Base-by-base conservation (phyloP, 2,888 invertebrate genomes). In the Hipparchia sbordonii region DNA sequence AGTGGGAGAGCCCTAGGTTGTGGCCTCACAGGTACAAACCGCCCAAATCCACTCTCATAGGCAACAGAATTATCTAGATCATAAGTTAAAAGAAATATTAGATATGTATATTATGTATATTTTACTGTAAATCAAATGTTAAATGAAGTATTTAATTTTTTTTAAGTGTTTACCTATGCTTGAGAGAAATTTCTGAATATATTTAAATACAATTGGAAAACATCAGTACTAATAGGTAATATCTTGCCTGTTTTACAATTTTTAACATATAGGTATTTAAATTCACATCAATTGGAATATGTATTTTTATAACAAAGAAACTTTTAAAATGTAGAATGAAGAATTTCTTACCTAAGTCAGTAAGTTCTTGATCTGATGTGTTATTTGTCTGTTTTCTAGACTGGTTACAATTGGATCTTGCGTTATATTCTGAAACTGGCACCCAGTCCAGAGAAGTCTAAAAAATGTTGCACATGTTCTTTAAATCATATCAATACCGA, bases 361-460 rank as follows among this genome's bases (percentile, higher is more conserved):
- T 87, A 70, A 92, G 82, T 84, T 94, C 94, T 74, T 94, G 93
- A 77, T 94, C 94, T 12, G 92, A 91, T 73, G 90, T 87, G 80
- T 92, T 92, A 80, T 94, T 94, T 73, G 92, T 88, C 77, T 89
- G 89, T 83, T 93, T 94, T 76, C 94, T 90, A 77, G 92, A 86
- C 79, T 93, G 92, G 80, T 89, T 92, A 83, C 92, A 91, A 83
- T 92, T 92, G 69, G 88, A 81, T 82, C 94, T 89, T 77, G 89
- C 84, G 79, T 94, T 94, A 80, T 93, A 93, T 84, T 94, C 94
- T 59, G 94, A 93, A 65, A 94, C 94, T 70, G 94, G 94, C 76
- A 94, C 92, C 94, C 94, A 94, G 85, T 94, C 94, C 82, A 94
- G 85, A 77, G 94, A 92, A 74, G 93, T 92, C 94, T 94, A 87